Conservation (phyloP, 2,888 invertebrate genomes). For the Epistrophe eligans region DNA sequence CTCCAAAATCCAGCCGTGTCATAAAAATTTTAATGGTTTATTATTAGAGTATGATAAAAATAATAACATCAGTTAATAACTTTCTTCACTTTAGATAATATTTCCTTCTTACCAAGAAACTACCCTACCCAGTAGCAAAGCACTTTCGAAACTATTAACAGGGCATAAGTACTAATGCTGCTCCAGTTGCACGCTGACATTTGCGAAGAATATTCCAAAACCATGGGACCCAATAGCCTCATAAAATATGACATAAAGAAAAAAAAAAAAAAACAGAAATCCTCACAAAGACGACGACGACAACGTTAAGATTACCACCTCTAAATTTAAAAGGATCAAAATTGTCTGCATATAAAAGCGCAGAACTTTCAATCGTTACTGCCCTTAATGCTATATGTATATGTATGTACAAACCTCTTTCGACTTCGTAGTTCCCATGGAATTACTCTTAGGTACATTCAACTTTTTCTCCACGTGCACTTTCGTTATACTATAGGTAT, state of each 20-base stretch:
- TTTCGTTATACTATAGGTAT: conserved; percentile 4
- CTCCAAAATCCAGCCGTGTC: too few species aligned
- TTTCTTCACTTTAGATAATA: background rate
- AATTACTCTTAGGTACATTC: conserved; percentile 1
- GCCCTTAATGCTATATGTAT: conserved; percentile 5
- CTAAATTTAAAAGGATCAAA: conserved; percentile 76
- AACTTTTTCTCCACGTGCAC: conserved; percentile 21
- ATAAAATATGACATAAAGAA: conserved; percentile 39
- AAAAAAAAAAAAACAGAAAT: background rate
- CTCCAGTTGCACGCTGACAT: conserved; percentile 29
- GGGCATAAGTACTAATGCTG: conserved; percentile 7
- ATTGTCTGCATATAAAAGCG: conserved; percentile 75
- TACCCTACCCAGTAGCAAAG: background rate
- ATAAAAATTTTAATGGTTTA: background rate
- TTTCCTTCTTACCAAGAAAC: background rate
- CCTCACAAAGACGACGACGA: conserved; percentile 39
- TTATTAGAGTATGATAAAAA: background rate
- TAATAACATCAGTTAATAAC: conserved; percentile 1
- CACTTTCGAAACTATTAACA: conserved; percentile 16
- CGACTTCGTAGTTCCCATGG: background rate
- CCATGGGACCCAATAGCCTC: conserved; percentile 37
- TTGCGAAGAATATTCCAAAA: conserved; percentile 28
- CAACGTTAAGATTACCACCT: conserved; percentile 73
- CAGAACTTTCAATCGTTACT: conserved; percentile 54
- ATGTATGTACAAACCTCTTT: background rate